These are phyloP conservation scores for Carabus problematicus DNA, from an alignment of 2,888 invertebrate genomes.

Conservation along the genomic window DNA sequence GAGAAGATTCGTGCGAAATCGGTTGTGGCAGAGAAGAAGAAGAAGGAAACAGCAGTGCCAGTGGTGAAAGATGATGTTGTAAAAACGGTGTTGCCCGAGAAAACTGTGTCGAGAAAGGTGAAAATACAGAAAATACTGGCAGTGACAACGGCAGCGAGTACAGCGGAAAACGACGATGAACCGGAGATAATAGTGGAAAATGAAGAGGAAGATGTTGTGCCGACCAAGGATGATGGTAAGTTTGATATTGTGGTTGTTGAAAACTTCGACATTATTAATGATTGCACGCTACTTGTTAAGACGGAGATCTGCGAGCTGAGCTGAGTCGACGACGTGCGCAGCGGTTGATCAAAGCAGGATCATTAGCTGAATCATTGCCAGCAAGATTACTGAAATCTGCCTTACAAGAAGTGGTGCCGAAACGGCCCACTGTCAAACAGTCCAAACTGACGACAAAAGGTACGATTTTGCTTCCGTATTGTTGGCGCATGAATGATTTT, in stretches of 20 bases:
- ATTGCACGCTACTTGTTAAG: constrained; percentile 1
- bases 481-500: neutral
- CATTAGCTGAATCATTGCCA: constrained; percentile 56
- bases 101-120: constrained; percentile 33
- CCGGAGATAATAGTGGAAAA: constrained; percentile 52
- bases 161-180: constrained; percentile 44
- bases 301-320: constrained; percentile 61
- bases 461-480: constrained; percentile 10
- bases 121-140: constrained; percentile 27
- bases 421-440: constrained; percentile 47
- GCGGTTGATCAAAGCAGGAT: constrained; percentile 58
- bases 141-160: neutral
- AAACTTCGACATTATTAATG: no score
- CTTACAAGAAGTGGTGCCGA: constrained; percentile 62
- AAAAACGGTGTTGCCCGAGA: constrained; percentile 13
- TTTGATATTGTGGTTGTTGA: constrained; percentile 25
- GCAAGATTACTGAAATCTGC: constrained; percentile 63
- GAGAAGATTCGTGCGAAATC: constrained; percentile 14
- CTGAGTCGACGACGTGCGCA: constrained; percentile 64
- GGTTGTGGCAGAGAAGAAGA: constrained; percentile 28
- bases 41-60: constrained; percentile 27
- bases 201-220: constrained; percentile 47
- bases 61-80: constrained; percentile 24
- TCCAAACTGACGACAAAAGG: constrained; percentile 26
- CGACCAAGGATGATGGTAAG: constrained; percentile 49